These are phyloP conservation scores for Sternarchorhynchus goeldii DNA, from an alignment of 2,797 vertebrate genomes.

Conservation along the genomic window DNA sequence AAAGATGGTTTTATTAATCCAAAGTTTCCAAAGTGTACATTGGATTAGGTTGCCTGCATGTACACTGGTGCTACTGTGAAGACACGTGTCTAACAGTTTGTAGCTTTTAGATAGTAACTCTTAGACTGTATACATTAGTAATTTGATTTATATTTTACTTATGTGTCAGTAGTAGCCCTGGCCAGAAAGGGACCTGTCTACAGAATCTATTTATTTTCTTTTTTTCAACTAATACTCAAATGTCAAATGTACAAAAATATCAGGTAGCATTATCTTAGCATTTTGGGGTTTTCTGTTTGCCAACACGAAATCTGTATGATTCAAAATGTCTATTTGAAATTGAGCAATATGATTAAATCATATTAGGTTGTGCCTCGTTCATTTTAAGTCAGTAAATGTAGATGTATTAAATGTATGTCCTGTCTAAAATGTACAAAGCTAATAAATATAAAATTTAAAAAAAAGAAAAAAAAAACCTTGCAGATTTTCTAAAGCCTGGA, in stretches of 20 bases:
- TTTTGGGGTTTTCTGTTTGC: constrained; percentile 52
- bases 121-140: constrained; percentile 43
- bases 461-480: constrained; percentile 89
- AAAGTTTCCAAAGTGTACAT: constrained; percentile 58
- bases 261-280: constrained; percentile 57
- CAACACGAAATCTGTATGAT: constrained; percentile 59
- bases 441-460: constrained; percentile 76
- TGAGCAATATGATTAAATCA: constrained; percentile 65
- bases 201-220: constrained; percentile 61
- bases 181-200: constrained; percentile 50
- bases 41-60: constrained; percentile 65
- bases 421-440: constrained; percentile 89
- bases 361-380: constrained; percentile 73
- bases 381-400: constrained; percentile 76
- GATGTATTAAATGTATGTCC: constrained; percentile 84
- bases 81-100: constrained; percentile 60
- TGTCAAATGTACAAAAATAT: constrained; percentile 50
- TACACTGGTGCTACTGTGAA: constrained; percentile 85
- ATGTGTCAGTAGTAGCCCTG: constrained; percentile 51
- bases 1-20: constrained; percentile 27
- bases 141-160: constrained; percentile 49
- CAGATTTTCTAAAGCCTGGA: constrained; percentile 84
- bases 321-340: constrained; percentile 70
- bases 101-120: constrained; percentile 47
- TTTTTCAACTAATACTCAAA: constrained; percentile 41